phyloP scores from a whole-genome alignment of 2,797 vertebrate genomes.

The Pygocentrus nattereri region DNA sequence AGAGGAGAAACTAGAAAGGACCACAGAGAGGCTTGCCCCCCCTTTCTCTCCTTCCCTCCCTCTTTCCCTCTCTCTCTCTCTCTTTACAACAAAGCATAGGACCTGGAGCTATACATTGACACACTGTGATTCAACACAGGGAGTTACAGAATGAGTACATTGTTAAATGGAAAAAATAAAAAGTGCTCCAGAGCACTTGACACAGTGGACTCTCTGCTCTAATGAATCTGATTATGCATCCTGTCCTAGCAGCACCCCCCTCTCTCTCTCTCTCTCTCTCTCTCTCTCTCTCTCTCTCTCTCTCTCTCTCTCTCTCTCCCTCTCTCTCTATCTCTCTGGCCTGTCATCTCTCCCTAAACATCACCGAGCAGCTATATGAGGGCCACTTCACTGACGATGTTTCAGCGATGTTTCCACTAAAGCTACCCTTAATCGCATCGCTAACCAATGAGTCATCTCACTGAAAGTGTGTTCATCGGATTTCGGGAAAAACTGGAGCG shows the following conservation, averaged over 20 bases:
- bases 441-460: not conserved
- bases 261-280: conserved; percentile 4
- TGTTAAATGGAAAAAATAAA: not conserved
- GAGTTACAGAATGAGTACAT: not conserved
- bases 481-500: not conserved
- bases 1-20: conserved; percentile 2
- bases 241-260: not conserved
- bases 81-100: not conserved
- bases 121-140: not conserved
- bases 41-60: not conserved
- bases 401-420: conserved; percentile 20
- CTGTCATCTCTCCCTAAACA: conserved; percentile 19
- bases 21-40: not conserved
- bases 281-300: not conserved
- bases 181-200: not conserved
- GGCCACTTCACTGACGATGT: conserved; percentile 30
- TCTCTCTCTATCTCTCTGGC: conserved; percentile 19
- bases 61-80: not conserved
- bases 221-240: conserved; percentile 6
- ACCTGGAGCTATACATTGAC: conserved; percentile 20
- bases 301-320: not conserved
- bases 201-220: not conserved
- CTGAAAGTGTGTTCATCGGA: not conserved
- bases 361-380: conserved; percentile 20
- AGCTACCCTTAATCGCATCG: conserved; percentile 7